Evolutionary conservation across 64 coral and sea anemone genomes (phyloP), one percentile per base, ranked within the genome.

Genomic region (Orbicella faveolata): DNA sequence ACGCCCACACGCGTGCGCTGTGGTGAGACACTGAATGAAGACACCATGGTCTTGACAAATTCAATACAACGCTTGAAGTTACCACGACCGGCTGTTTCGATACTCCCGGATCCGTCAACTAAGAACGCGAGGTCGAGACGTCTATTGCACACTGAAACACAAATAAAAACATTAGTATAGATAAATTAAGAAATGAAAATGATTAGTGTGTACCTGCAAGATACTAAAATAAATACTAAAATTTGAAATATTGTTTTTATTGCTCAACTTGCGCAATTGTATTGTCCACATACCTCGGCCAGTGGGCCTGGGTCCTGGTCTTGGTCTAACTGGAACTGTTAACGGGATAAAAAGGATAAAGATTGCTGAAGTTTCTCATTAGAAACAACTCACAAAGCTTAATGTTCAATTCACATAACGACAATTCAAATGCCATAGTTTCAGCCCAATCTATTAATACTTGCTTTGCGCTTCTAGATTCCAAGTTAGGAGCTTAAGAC

Each of bases 101-200:
- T 87, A 19, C 90, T 92, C 34, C 90, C 90, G 36, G 90, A 92
- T 23, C 90, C 90, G 18, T 92, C 90, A 52, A 92, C 39, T 7
- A 92, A 19, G 76, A 92, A 87, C 12, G 59, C 90, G 67, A 92
- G 48, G 34, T 92, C 73, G 33, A 92, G 34, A 36, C 44, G 61
- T 79, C n/a, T 74, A 11, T 33, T 62, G 64, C 90, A 92, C 9
- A 92, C 90, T 92, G 20, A 30, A 57, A 67, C 3, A 78, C 87
- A 70, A 25, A 86, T 6, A 53, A 62, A 41, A 48, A 48, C 7
- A 48, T 48, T 48, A 48, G 44, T 48, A 41, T 41, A 30, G 30
- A 48, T 6, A 48, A 48, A 4, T 3, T 5, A 48, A 67, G 7
- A 67, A n/a, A 67, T 20, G 64, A 23, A 17, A 67, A 9, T 59